phyloP scores from a whole-genome alignment of 2,797 vertebrate genomes.

The Phoxinus dragarum region DNA sequence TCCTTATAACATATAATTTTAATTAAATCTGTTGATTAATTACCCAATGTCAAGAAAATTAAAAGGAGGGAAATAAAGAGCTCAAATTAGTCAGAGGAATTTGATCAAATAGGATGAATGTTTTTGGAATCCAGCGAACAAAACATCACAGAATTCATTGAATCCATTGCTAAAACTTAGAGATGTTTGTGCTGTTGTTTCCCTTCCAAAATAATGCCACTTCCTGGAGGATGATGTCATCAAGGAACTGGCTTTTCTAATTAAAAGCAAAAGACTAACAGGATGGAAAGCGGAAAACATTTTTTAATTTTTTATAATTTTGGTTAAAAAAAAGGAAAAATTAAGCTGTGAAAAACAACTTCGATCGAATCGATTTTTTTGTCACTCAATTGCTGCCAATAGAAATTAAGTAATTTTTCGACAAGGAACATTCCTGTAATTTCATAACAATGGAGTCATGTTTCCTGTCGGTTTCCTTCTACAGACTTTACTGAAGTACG shows the following conservation, averaged over 20 bases:
- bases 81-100: background rate
- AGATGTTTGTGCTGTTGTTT: background rate
- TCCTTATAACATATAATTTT: background rate
- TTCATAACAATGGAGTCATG: background rate
- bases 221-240: background rate
- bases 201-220: background rate
- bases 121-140: background rate
- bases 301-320: background rate
- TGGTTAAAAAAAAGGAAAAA: background rate
- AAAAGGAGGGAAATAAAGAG: background rate
- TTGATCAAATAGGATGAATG: background rate
- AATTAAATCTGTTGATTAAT: background rate
- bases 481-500: conserved; percentile 86
- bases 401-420: background rate
- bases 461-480: background rate
- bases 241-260: background rate
- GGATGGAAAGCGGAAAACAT: background rate
- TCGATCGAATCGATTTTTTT: background rate
- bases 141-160: background rate
- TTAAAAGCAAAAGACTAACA: background rate
- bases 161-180: background rate
- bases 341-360: background rate
- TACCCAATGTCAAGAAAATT: background rate
- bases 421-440: background rate
- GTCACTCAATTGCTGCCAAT: background rate